Evolutionary conservation across 2,888 invertebrate genomes (phyloP).

Genomic region (Epinotia ramella): DNA sequence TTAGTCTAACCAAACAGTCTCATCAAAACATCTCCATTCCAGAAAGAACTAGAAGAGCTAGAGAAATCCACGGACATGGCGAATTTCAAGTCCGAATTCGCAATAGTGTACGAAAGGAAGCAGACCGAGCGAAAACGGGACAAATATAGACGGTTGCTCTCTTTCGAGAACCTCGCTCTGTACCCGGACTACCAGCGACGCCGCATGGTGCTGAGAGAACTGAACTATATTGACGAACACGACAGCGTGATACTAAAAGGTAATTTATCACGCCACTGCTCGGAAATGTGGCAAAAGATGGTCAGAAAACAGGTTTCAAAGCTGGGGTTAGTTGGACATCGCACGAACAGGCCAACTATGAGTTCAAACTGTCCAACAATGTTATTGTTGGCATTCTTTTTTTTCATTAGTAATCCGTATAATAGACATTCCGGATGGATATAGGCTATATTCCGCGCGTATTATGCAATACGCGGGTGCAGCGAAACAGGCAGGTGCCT

Average conservation of each 20-base stretch:
- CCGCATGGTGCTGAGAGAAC: slow-evolving; percentile 89
- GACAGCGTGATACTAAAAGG: slow-evolving; percentile 78
- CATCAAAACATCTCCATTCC: slow-evolving; percentile 49
- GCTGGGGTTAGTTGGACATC: too few relatives aligned
- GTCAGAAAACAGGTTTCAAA: too few relatives aligned
- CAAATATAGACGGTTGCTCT: slow-evolving; percentile 90
- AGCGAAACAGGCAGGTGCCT: too few relatives aligned
- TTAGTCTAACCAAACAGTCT: not conserved
- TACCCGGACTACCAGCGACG: slow-evolving; percentile 96
- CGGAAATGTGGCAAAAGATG: too few relatives aligned
- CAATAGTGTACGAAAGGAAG: slow-evolving; percentile 89
- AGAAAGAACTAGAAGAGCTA: slow-evolving; percentile 78
- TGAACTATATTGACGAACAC: slow-evolving; percentile 88
- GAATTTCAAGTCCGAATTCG: slow-evolving; percentile 92
- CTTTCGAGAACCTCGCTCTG: slow-evolving; percentile 93
- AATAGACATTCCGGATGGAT: too few relatives aligned
- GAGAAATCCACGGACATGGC: slow-evolving; percentile 90
- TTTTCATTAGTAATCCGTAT: too few relatives aligned
- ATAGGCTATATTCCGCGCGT: too few relatives aligned
- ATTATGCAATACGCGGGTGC: too few relatives aligned
- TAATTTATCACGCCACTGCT: too few relatives aligned
- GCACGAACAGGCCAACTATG: too few relatives aligned
- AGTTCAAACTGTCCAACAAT: too few relatives aligned
- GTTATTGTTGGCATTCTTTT: too few relatives aligned
- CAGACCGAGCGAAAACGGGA: slow-evolving; percentile 88